Base-by-base conservation (phyloP, 2,888 invertebrate species). In the Acholoe squamosa region DNA sequence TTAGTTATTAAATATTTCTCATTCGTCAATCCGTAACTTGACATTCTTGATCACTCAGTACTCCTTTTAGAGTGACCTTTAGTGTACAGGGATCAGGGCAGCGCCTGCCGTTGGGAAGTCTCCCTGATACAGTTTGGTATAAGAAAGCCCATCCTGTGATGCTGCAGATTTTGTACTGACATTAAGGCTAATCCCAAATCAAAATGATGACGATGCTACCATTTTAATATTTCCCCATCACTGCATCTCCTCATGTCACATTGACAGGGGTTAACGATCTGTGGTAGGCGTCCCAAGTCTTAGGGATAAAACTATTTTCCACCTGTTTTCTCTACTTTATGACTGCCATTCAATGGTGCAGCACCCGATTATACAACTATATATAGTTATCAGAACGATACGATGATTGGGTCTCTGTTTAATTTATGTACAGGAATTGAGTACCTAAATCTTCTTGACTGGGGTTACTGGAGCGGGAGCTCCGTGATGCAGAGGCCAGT, bases 311-410 rank as follows among this genome's bases (percentile, higher is more conserved):
- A 61, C 71, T 71, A n/a, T 28, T 71, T 71, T 71, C 28, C 71
- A 71, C 14, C 25, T 14, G 14, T 71, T 71, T 71, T 25, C 31
- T 28, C 71, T 71, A 3, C 31, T 14, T 28, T 71, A 22, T 22
- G 14, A 71, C 71, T 28, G 71, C 71, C 71, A 71, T 71, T 7
- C 71, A 71, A 71, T 71, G 71, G 71, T 71, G 71, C 28, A 71
- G 25, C 25, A 25, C 28, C 31, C 14, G 71, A 71, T 71, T 28
- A 71, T 71, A 61, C 22, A n/a, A 61, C 5, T 61, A 61, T 61
- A n/a, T n/a, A 61, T 43, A 43, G 43, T 43, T 3, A 43, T 43
- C 61, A 61, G 61, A n/a, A 61, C 5, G n/a, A n/a, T 61, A n/a
- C 22, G 19, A n/a, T 61, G 43, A 43, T 43, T 43, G 43, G 43